Percentiles rank a stretch among this genome's conserved stretches.
These are phyloP conservation scores for Protobothrops mucrosquamatus DNA, from an alignment of 2,113 vertebrate species.

Conservation along the genomic window DNA sequence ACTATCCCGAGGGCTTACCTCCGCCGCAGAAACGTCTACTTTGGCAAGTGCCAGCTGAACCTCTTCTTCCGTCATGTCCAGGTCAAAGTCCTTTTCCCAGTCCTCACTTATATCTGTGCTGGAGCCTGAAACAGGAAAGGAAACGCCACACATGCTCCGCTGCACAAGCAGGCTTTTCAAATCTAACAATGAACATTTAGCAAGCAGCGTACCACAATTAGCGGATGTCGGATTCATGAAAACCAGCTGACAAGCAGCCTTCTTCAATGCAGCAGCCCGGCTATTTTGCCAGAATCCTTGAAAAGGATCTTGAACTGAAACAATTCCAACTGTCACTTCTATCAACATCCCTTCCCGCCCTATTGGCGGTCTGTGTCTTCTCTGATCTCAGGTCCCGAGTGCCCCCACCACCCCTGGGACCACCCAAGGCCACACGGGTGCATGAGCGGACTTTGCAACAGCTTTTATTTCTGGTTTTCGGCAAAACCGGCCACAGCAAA, in stretches of 20 bases:
- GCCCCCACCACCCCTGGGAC: background rate
- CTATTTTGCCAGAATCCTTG: background rate
- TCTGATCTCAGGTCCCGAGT: background rate
- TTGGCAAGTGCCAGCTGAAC: conserved; percentile 91
- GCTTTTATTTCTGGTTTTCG: background rate
- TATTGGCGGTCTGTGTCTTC: background rate
- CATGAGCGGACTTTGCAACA: background rate
- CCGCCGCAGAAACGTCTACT: conserved; percentile 83
- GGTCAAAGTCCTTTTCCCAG: conserved; percentile 98
- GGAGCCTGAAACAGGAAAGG: conserved; percentile 77
- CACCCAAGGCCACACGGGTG: background rate
- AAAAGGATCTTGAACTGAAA: background rate
- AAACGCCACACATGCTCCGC: background rate
- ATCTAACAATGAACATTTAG: background rate
- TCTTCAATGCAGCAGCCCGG: background rate
- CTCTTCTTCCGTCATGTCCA: conserved; percentile 99
- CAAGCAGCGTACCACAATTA: background rate
- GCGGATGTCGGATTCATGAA: too few species aligned
- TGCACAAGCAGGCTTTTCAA: background rate
- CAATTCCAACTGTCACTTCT: too few species aligned
- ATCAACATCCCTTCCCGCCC: background rate
- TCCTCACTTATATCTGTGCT: conserved; percentile 97
- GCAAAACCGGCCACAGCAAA: background rate
- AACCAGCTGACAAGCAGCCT: too few species aligned
- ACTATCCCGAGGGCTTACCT: conserved; percentile 65